Conservation (phyloP, 2,888 invertebrate species). For the Thysanoteuthis rhombus region DNA sequence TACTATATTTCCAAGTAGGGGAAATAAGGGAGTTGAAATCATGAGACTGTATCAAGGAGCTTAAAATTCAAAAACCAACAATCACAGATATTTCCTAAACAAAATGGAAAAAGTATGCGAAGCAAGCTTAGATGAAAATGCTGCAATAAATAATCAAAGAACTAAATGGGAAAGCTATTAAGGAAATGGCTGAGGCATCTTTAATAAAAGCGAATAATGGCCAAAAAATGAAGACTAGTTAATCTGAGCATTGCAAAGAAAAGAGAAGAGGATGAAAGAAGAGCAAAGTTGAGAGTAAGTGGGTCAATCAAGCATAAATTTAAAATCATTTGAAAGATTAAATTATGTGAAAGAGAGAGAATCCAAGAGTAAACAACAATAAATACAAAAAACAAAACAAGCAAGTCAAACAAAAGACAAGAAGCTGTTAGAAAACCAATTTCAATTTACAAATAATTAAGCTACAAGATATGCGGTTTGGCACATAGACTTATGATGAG, state of each 20-base stretch:
- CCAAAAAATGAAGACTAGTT: background rate
- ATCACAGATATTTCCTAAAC: background rate
- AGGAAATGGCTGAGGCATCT: background rate
- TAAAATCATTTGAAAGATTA: background rate
- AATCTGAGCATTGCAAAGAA: background rate
- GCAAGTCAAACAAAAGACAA: too few relatives aligned
- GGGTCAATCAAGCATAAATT: background rate
- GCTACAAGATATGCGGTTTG: too few relatives aligned
- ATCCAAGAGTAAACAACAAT: background rate
- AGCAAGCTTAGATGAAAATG: background rate
- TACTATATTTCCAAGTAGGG: background rate
- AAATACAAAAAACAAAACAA: too few relatives aligned
- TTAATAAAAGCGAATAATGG: background rate
- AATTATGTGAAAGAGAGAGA: background rate
- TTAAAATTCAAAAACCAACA: background rate
- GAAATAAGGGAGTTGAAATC: background rate
- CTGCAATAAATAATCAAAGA: background rate
- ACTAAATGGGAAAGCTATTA: conserved; percentile 12
- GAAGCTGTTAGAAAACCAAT: too few relatives aligned
- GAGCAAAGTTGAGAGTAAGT: background rate
- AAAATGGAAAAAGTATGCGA: background rate
- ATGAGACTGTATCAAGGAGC: background rate
- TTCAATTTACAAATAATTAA: too few relatives aligned
- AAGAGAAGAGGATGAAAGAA: background rate
- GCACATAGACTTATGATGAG: too few relatives aligned